These are phyloP conservation scores for Colossoma macropomum DNA, from an alignment of 2,113 vertebrate species.

Conservation along the genomic window DNA sequence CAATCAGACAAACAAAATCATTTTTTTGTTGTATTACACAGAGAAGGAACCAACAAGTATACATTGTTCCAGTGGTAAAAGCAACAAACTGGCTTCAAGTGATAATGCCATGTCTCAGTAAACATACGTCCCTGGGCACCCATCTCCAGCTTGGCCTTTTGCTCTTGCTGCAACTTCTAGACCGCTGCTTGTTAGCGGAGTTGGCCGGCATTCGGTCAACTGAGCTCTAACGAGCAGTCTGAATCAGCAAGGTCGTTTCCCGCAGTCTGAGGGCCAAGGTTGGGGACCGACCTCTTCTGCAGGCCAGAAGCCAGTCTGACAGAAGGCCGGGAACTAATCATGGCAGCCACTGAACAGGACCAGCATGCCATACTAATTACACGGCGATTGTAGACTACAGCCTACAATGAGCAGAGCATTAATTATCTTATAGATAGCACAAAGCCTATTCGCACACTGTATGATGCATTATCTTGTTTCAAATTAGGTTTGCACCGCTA, in stretches of 20 bases:
- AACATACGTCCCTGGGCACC: constrained; percentile 20
- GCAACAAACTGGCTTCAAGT: background rate
- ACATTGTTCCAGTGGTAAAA: background rate
- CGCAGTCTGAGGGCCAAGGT: constrained; percentile 12
- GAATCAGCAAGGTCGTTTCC: constrained; percentile 39
- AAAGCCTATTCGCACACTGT: background rate
- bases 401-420: background rate
- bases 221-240: constrained; percentile 39
- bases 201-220: constrained; percentile 12
- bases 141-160: constrained; percentile 36
- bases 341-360: background rate
- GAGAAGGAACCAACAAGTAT: background rate
- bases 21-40: no score
- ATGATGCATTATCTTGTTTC: background rate
- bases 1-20: background rate
- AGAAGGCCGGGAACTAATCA: constrained; percentile 41
- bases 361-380: constrained; percentile 13
- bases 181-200: constrained; percentile 38
- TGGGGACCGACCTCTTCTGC: constrained; percentile 19
- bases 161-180: constrained; percentile 6
- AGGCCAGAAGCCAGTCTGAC: constrained; percentile 15
- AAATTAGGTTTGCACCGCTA: background rate
- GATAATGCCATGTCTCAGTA: background rate
- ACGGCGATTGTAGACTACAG: background rate
- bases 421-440: background rate